phyloP scores from a whole-genome alignment of 2,113 vertebrate genomes.

The Seriola quinqueradiata region DNA sequence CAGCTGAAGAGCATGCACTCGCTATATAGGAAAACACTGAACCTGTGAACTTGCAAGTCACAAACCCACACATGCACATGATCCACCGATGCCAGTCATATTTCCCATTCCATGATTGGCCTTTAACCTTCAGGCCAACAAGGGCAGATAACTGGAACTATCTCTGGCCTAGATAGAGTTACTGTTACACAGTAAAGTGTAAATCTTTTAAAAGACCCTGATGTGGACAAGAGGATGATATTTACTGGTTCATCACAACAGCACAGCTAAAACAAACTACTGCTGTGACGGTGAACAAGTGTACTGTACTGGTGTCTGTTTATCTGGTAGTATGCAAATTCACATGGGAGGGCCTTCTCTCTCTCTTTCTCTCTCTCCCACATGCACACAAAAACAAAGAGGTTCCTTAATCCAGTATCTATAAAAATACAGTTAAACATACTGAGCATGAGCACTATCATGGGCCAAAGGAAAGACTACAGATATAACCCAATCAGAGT shows the following conservation, averaged over 20 bases:
- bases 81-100: constrained; percentile 17
- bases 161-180: constrained; percentile 9
- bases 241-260: constrained; percentile 27
- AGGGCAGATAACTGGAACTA: constrained; percentile 23
- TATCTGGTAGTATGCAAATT: constrained; percentile 30
- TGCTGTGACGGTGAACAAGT: background rate
- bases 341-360: background rate
- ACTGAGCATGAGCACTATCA: constrained; percentile 5
- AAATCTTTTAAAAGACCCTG: constrained; percentile 25
- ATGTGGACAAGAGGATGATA: background rate
- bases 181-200: constrained; percentile 23
- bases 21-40: constrained; percentile 55
- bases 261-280: constrained; percentile 16
- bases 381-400: background rate
- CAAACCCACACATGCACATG: constrained; percentile 17
- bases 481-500: constrained; percentile 15
- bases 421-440: background rate
- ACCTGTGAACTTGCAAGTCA: constrained; percentile 52
- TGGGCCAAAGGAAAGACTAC: constrained; percentile 49
- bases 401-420: constrained; percentile 11
- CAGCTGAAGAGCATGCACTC: constrained; percentile 35
- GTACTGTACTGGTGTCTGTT: background rate
- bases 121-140: constrained; percentile 49
- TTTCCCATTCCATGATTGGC: constrained; percentile 46
- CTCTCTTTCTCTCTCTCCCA: too few relatives aligned